These are phyloP conservation scores for Acanthurus leucopareius DNA, from an alignment of 2,797 vertebrate species.

Conservation along the genomic window DNA sequence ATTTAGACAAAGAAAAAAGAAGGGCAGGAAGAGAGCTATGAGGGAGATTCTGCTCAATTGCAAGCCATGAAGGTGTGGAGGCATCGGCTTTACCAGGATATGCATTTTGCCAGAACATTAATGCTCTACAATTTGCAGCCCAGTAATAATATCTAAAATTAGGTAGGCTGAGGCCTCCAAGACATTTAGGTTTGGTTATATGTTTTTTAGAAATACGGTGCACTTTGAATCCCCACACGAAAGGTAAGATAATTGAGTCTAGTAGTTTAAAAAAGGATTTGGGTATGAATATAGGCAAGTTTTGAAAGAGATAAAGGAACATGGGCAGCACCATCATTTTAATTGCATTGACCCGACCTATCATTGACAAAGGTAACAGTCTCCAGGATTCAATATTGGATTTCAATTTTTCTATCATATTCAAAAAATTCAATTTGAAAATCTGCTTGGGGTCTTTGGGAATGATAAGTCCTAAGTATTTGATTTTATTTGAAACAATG, in stretches of 20 bases:
- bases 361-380: background rate
- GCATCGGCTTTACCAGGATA: too few relatives aligned
- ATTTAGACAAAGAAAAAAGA: background rate
- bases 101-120: too few relatives aligned
- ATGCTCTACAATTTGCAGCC: too few relatives aligned
- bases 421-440: background rate
- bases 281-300: background rate
- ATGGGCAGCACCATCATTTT: background rate
- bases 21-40: background rate
- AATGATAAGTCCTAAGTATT: background rate
- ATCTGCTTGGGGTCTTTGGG: conserved; percentile 4
- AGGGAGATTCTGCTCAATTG: background rate
- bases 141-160: too few relatives aligned
- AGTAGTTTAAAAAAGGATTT: background rate
- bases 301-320: conserved; percentile 1
- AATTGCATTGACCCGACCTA: background rate
- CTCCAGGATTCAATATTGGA: background rate
- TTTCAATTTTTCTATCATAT: background rate
- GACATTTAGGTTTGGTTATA: too few relatives aligned
- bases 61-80: conserved; percentile 1
- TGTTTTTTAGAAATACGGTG: too few relatives aligned
- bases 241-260: background rate
- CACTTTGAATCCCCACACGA: too few relatives aligned
- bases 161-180: too few relatives aligned
- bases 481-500: background rate